Base-by-base conservation (phyloP, 30 jellyfish, hydroid and myxozoan genomes). In the Pelagia noctiluca region DNA sequence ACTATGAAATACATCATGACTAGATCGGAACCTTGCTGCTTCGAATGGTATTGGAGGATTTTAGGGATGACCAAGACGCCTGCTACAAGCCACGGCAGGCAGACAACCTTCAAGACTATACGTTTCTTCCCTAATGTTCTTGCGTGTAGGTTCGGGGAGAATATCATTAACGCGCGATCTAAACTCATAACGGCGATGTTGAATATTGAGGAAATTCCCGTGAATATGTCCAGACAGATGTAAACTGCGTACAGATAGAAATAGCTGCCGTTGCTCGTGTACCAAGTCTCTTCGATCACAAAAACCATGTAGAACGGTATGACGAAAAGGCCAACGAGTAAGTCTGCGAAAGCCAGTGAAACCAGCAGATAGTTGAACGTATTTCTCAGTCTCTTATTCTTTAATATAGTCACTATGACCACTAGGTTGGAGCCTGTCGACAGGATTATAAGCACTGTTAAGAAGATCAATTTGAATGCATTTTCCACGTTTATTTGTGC, bases 131-230 rank as follows among this genome's bases (percentile, higher is more conserved):
- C 84, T 57, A 67, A 35, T 10, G 84, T 81, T n/a, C 78, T 63
- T 52, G 77, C 62, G 48, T 81, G 91, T 38, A 66, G 35, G 7
- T 35, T 46, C 46, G 91, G 91, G 22, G 76, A 28, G 5, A 60
- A 62, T 10, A 81, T 23, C 84, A 70, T 65, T 70, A 81, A 11
- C 22, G 91, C 91, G 32, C 91, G 50, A 37, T 81, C 91, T 22
- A 81, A 50, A 49, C 91, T 81, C 91, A 81, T 81, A 25, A 81
- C 70, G 16, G 91, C 37, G 76, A 81, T 65, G 84, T 66, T 66
- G 71, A 64, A 54, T 11, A 81, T 81, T 63, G 91, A 68, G 28
- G 91, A 70, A 30, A 81, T 66, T n/a, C 84, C 91, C 64, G 50
- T 64, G 70, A 81, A 66, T 1, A 81, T 81, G 60, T 81, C 91